phyloP scores from a whole-genome alignment of 2,888 invertebrate genomes.

The Aleiodes alternator region DNA sequence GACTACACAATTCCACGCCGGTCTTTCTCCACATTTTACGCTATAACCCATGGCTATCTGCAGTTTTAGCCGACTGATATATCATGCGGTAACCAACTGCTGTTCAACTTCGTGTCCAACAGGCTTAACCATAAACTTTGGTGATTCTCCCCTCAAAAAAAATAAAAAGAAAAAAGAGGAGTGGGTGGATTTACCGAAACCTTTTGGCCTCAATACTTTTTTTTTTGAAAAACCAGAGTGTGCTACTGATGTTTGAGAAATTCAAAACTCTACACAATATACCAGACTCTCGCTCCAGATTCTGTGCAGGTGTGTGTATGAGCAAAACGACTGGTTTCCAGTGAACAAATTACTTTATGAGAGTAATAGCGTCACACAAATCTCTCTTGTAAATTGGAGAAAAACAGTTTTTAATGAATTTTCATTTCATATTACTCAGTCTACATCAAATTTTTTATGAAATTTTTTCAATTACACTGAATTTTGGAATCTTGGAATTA shows the following conservation, averaged over 20 bases:
- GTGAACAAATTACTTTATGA: not conserved
- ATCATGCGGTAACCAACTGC: too few relatives aligned
- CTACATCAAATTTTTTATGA: too few relatives aligned
- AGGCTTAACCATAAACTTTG: too few relatives aligned
- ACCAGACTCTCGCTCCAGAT: not conserved
- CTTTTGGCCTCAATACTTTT: too few relatives aligned
- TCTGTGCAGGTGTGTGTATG: not conserved
- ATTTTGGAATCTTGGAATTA: too few relatives aligned
- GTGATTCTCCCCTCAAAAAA: too few relatives aligned
- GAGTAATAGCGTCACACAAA: not conserved
- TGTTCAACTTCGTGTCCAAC: too few relatives aligned
- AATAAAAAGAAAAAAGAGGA: too few relatives aligned
- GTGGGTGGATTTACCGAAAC: too few relatives aligned
- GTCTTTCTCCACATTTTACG: slow-evolving; percentile 61
- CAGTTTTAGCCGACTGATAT: slow-evolving; percentile 27
- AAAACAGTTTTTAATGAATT: not conserved
- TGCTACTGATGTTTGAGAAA: slow-evolving; percentile 10
- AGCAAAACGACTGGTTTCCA: slow-evolving; percentile 7
- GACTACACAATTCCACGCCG: slow-evolving; percentile 41
- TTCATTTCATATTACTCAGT: too few relatives aligned
- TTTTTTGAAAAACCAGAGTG: not conserved
- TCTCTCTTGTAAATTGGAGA: not conserved
- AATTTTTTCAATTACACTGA: too few relatives aligned
- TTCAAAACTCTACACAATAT: slow-evolving; percentile 1
- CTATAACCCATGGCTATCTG: slow-evolving; percentile 37